A percentile compares a stretch with the other conserved stretches of the same genome.
Evolutionary conservation across 2,888 invertebrate species (phyloP).

Genomic region (Cryptus viduatorius): DNA sequence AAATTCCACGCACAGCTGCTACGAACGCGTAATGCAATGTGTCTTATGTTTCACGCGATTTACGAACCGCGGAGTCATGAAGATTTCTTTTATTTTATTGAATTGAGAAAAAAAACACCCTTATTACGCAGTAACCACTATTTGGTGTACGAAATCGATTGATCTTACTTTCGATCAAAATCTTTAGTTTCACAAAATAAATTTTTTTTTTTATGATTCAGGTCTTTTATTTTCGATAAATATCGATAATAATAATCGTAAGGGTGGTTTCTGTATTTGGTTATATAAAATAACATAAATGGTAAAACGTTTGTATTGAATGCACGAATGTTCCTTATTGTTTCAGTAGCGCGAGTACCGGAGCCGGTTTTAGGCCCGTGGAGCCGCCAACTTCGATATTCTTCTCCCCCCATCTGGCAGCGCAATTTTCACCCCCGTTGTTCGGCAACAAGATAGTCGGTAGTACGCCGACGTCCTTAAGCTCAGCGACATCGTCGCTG

Average conservation of each 20-base stretch:
- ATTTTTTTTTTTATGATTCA: not conserved
- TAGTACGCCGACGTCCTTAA: conserved; percentile 82
- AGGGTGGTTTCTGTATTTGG: too few relatives aligned
- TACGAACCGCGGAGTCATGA: conserved; percentile 36
- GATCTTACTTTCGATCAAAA: not conserved
- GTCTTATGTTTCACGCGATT: conserved; percentile 5
- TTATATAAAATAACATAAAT: too few relatives aligned
- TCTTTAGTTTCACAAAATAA: not conserved
- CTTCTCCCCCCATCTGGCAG: conserved; percentile 93
- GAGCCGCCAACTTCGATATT: conserved; percentile 90
- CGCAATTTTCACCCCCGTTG: conserved; percentile 92
- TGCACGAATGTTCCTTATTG: not conserved
- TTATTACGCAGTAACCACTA: not conserved
- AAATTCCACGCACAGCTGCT: conserved; percentile 60
- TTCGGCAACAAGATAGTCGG: conserved; percentile 87
- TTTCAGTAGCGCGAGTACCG: conserved; percentile 87
- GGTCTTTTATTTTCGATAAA: too few relatives aligned
- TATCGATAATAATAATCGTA: too few relatives aligned
- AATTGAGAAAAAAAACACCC: not conserved
- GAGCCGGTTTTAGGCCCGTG: conserved; percentile 85
- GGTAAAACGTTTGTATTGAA: too few relatives aligned
- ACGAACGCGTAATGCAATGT: conserved; percentile 23
- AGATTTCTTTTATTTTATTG: conserved; percentile 34
- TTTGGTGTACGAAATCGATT: not conserved
- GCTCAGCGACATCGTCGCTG: conserved; percentile 82